phyloP scores from a whole-genome alignment of 2,797 vertebrate genomes.

The Argentina silus region DNA sequence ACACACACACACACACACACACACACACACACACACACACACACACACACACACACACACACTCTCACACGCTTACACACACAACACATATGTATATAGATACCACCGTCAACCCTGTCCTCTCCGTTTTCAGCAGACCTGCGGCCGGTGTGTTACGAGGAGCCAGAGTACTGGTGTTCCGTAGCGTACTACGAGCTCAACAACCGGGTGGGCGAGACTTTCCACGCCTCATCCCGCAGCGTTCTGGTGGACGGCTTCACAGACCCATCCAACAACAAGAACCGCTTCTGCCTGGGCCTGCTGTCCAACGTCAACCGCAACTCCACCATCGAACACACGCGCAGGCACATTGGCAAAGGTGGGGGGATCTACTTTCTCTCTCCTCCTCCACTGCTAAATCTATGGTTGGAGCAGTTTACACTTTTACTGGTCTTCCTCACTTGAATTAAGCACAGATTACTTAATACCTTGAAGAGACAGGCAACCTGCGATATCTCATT shows the following conservation, averaged over 20 bases:
- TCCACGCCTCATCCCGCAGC: constrained; percentile 92
- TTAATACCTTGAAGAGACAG: no score
- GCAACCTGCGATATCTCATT: no score
- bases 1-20: background rate
- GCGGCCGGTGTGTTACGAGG: constrained; percentile 94
- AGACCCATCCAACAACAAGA: constrained; percentile 96
- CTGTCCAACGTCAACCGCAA: constrained; percentile 98
- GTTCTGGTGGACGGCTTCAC: constrained; percentile 96
- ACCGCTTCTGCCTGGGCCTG: constrained; percentile 95
- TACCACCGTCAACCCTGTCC: background rate
- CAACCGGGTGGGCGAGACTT: constrained; percentile 94
- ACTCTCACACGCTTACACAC: background rate
- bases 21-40: background rate
- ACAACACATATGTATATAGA: no score
- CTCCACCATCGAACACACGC: constrained; percentile 96
- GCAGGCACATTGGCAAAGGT: constrained; percentile 84
- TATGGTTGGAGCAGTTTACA: no score
- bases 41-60: background rate
- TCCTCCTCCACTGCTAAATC: no score
- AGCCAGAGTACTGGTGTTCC: constrained; percentile 96
- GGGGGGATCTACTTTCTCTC: background rate
- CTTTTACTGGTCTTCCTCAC: no score
- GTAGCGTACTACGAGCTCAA: constrained; percentile 98
- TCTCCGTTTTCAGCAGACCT: constrained; percentile 75
- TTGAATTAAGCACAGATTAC: no score